Evolutionary conservation across 2,888 invertebrate species (phyloP).

Genomic region (Tenthredo distinguenda): DNA sequence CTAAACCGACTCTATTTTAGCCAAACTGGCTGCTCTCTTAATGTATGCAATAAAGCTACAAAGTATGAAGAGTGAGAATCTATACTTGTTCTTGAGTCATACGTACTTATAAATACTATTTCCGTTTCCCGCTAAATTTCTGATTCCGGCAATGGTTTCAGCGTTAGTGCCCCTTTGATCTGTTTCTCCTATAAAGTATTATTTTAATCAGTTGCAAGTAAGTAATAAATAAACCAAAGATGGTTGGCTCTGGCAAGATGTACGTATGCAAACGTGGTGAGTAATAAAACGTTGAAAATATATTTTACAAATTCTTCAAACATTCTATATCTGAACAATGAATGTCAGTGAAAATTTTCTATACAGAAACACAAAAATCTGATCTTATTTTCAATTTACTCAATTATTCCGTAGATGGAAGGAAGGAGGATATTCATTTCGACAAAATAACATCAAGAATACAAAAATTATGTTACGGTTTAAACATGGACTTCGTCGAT

Average conservation of each 20-base stretch:
- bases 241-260: slow-evolving; percentile 73
- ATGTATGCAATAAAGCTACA: background rate
- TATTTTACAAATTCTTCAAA: background rate
- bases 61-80: background rate
- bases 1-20: background rate
- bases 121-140: slow-evolving; percentile 65
- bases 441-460: slow-evolving; percentile 99
- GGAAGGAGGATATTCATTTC: slow-evolving; percentile 95
- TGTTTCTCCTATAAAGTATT: background rate
- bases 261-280: slow-evolving; percentile 79
- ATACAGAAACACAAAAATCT: background rate
- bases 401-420: slow-evolving; percentile 84
- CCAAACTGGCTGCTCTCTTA: background rate
- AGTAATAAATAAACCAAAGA: slow-evolving; percentile 54
- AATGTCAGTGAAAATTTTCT: background rate
- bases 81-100: background rate
- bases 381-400: slow-evolving; percentile 35
- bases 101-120: slow-evolving; percentile 38
- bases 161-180: background rate
- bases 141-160: slow-evolving; percentile 16
- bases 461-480: slow-evolving; percentile 95
- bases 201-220: slow-evolving; percentile 22
- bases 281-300: slow-evolving; percentile 48
- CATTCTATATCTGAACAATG: slow-evolving; percentile 12
- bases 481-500: slow-evolving; percentile 97